phyloP scores from a whole-genome alignment of 2,797 vertebrate genomes.

The Rhinella marina region DNA sequence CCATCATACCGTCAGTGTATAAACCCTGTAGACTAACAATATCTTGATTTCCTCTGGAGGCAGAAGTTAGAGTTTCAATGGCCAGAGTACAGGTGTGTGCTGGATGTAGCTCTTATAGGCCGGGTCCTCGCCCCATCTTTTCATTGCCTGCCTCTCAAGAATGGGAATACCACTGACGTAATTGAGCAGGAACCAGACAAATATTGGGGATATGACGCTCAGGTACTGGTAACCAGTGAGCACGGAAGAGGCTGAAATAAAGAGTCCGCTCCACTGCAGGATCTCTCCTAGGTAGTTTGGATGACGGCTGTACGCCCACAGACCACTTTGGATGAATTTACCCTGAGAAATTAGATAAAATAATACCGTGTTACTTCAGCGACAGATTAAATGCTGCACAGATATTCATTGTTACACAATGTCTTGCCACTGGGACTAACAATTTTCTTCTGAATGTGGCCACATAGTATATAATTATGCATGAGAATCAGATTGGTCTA shows the following conservation, averaged over 20 bases:
- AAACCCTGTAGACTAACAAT: not conserved
- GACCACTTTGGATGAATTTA: constrained; percentile 80
- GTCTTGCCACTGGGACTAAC: not conserved
- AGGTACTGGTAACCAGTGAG: constrained; percentile 77
- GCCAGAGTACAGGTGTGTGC: constrained; percentile 82
- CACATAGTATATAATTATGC: too few relatives aligned
- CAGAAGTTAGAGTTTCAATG: constrained; percentile 56
- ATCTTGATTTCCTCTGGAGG: not conserved
- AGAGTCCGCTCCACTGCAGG: constrained; percentile 83
- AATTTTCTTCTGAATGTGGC: too few relatives aligned
- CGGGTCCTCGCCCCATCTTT: constrained; percentile 77
- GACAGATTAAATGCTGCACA: not conserved
- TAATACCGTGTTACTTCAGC: too few relatives aligned
- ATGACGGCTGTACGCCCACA: constrained; percentile 83
- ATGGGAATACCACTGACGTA: constrained; percentile 81
- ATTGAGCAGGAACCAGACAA: constrained; percentile 81
- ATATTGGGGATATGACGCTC: constrained; percentile 75
- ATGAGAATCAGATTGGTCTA: too few relatives aligned
- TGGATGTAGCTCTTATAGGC: constrained; percentile 75
- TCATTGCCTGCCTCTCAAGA: constrained; percentile 78
- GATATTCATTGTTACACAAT: not conserved
- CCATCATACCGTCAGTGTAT: not conserved
- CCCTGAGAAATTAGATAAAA: constrained; percentile 70
- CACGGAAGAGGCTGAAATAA: constrained; percentile 77
- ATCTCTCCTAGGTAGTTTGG: constrained; percentile 85